Evolutionary conservation across 2,797 vertebrate genomes (phyloP).

Genomic region (Galaxias olidus): DNA sequence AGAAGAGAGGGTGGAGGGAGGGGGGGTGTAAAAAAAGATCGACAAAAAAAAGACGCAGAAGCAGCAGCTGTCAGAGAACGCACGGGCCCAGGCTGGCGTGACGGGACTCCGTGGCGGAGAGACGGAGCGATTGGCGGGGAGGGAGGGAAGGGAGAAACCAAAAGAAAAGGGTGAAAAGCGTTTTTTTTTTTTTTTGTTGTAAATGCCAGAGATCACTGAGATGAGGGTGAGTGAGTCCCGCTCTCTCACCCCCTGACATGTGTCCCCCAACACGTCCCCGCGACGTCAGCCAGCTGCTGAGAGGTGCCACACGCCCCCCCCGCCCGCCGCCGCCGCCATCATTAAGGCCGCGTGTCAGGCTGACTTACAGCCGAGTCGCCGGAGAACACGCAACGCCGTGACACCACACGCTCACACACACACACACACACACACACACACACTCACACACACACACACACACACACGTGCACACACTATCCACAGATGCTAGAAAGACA

Average conservation of each 20-base stretch:
- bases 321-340: conserved; percentile 38
- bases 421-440: conserved; percentile 15
- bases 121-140: conserved; percentile 16
- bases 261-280: not conserved
- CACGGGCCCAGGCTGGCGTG: conserved; percentile 64
- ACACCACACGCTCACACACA: conserved; percentile 7
- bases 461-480: conserved; percentile 10
- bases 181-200: no score
- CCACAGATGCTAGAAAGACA: conserved; percentile 54
- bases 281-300: conserved; percentile 47
- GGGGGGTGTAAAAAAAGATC: conserved; percentile 8
- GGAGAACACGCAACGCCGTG: not conserved
- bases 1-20: conserved; percentile 2
- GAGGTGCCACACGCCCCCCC: conserved; percentile 54
- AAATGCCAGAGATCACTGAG: no score
- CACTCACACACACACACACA: conserved; percentile 15
- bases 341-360: conserved; percentile 54
- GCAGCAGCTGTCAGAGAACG: conserved; percentile 72
- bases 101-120: conserved; percentile 42
- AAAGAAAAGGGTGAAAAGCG: conserved; percentile 7
- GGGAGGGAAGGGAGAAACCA: conserved; percentile 19
- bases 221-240: conserved; percentile 9
- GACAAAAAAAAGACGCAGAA: conserved; percentile 44
- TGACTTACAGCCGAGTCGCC: conserved; percentile 24
- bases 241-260: no score